Conservation (phyloP, 2,888 invertebrate genomes). For the Oligia strigilis region DNA sequence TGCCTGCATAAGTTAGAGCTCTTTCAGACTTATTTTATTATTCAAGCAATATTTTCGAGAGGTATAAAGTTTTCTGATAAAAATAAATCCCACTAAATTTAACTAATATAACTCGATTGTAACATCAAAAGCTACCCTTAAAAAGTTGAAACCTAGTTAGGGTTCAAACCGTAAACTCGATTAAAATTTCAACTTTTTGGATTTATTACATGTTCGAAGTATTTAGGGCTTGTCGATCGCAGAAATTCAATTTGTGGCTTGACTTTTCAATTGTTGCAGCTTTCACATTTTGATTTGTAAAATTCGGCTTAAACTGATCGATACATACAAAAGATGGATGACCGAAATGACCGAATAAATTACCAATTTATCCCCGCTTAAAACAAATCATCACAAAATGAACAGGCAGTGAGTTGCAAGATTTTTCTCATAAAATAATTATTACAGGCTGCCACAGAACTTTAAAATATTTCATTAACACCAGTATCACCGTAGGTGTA, state of each 20-base stretch:
- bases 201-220: slow-evolving; percentile 25
- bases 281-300: background rate
- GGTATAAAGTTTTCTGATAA: background rate
- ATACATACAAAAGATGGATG: background rate
- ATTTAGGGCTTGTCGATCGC: background rate
- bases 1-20: background rate
- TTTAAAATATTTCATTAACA: background rate
- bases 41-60: background rate
- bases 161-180: slow-evolving; percentile 13
- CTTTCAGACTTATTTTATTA: background rate
- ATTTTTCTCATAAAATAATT: background rate
- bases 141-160: background rate
- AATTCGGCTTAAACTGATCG: background rate
- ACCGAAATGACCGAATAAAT: background rate
- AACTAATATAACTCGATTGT: background rate
- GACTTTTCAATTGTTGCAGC: slow-evolving; percentile 14
- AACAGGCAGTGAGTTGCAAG: background rate
- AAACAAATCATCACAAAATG: slow-evolving; percentile 1
- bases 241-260: slow-evolving; percentile 42
- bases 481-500: background rate
- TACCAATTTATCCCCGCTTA: background rate
- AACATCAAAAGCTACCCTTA: slow-evolving; percentile 17
- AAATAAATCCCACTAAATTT: no score
- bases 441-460: background rate
- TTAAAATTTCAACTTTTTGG: slow-evolving; percentile 32